Evolutionary conservation across 2,797 vertebrate species (phyloP).

Genomic region (Tarsius wallacei): DNA sequence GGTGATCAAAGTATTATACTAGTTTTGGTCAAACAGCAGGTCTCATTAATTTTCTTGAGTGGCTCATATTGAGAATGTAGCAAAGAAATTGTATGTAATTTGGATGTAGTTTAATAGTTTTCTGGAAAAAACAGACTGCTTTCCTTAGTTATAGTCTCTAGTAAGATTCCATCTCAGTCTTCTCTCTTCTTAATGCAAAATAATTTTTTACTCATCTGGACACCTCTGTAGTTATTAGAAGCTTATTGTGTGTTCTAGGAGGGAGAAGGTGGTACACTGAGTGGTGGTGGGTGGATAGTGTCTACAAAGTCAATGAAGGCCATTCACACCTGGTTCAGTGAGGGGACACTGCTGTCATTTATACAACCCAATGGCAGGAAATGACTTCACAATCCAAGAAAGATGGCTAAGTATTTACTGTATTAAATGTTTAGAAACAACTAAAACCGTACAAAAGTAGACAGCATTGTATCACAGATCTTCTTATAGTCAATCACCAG

Average conservation of each 20-base stretch:
- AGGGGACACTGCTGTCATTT: too few relatives aligned
- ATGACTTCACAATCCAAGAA: not conserved
- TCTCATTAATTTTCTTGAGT: not conserved
- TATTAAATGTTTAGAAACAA: not conserved
- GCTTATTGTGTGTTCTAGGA: not conserved
- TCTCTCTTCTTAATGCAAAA: not conserved
- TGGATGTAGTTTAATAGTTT: not conserved
- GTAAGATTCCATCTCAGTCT: not conserved
- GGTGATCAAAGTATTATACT: not conserved
- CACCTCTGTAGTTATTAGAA: not conserved
- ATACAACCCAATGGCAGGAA: not conserved
- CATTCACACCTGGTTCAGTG: not conserved
- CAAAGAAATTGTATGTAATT: not conserved
- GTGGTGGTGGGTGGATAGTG: not conserved
- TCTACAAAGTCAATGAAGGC: not conserved
- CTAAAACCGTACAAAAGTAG: not conserved
- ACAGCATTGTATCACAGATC: not conserved
- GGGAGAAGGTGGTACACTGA: not conserved
- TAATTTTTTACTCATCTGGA: not conserved
- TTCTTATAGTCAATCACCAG: too few relatives aligned
- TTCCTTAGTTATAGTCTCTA: not conserved
- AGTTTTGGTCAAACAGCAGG: constrained; percentile 27
- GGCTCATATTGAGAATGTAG: not conserved
- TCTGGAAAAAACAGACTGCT: not conserved
- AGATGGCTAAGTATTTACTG: not conserved